phyloP scores from a whole-genome alignment of 2,797 vertebrate species.

The Euthynnus affinis region DNA sequence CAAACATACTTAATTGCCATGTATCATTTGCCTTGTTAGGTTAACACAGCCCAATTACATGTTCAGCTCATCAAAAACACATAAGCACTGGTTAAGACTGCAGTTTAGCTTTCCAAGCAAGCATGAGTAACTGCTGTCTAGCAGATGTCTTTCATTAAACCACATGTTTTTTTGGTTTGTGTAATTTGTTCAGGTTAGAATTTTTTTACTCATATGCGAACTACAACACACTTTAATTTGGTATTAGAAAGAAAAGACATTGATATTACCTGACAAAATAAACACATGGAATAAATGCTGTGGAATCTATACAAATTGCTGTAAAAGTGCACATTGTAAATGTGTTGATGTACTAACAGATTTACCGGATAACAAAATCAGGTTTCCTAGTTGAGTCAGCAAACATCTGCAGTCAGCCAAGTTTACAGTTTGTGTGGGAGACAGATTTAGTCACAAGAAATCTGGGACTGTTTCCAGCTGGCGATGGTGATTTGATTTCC shows the following conservation, averaged over 20 bases:
- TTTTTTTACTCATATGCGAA: slow-evolving; percentile 4
- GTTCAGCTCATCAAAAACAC: neutral
- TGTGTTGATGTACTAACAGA: neutral
- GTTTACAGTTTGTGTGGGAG: neutral
- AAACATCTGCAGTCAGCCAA: slow-evolving; percentile 9
- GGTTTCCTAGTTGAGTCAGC: neutral
- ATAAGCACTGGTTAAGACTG: slow-evolving; percentile 13
- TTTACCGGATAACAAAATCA: neutral
- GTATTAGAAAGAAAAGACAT: neutral
- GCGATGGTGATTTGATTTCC: neutral
- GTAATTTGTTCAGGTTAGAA: neutral
- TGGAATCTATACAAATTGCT: neutral
- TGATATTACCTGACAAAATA: slow-evolving; percentile 18
- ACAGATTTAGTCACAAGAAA: neutral
- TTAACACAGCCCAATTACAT: slow-evolving; percentile 2
- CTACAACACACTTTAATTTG: slow-evolving; percentile 17
- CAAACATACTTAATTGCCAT: neutral
- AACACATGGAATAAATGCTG: slow-evolving; percentile 1
- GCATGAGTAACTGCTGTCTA: slow-evolving; percentile 20
- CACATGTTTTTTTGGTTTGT: slow-evolving; percentile 29
- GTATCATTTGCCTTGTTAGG: neutral
- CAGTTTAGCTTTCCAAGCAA: neutral
- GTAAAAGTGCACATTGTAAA: neutral
- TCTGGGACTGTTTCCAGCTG: neutral
- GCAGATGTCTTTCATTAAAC: slow-evolving; percentile 40